Base-by-base conservation (phyloP, 2,113 vertebrate genomes). In the Phalacrocorax pelagicus region DNA sequence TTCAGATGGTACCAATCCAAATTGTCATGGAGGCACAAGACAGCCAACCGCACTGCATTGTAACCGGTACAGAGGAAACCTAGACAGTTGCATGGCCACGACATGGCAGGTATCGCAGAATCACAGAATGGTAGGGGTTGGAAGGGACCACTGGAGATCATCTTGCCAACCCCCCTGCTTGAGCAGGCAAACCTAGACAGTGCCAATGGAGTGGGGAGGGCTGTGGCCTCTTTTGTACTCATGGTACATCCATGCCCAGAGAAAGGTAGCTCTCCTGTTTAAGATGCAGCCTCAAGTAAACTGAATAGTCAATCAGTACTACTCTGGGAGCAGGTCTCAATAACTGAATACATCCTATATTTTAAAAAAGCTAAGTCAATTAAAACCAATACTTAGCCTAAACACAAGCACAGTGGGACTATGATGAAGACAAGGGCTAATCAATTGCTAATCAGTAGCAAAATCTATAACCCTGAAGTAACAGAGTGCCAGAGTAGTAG, bases 401-500 rank as follows among this genome's bases (percentile, higher is more conserved):
- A 82, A 77, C 16, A 36, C 12, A 36, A 88, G 67, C 40, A 86
- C 87, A 95, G 70, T 66, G 29, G 79, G 51, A 30, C 51, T 44
- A 1, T 66, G 71, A 93, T 67, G 82, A 88, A 83, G 38, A 81
- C 63, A 88, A 88, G 67, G 46, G 34, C 34, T 90, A 93, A 94
- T 95, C 66, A 72, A 63, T 47, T 38, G 42, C 61, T 90, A 71
- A 96, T 88, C 75, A 93, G 72, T 1, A 38, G 72, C 67, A 86
- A 90, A 93, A 92, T 71, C 75, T 34, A 6, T 63, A 83, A 85
- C 32, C 42, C 85, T 63, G 62, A 44, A 79, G 62, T 77, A 90
- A 79, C 2, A 44, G 27, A 79, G 23, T 52, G 24, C 18, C 71
- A 70, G 62, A 70, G 47, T 27, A 82, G 62, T 9, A 80, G 49